phyloP scores from a whole-genome alignment of 1,140 invertebrate genomes.

The Epicauta chinensis region DNA sequence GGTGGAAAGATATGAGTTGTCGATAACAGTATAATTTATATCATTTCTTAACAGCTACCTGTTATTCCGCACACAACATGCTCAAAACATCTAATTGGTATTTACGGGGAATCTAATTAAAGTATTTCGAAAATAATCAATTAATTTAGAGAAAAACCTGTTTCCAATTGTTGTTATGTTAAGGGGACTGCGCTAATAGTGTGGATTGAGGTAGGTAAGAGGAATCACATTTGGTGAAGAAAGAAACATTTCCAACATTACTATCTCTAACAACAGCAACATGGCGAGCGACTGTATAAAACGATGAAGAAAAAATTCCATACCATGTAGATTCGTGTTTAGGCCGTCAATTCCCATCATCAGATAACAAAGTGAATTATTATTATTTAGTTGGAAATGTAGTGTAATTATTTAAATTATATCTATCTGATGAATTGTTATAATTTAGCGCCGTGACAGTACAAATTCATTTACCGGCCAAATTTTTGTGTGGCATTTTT shows the following conservation, averaged over 20 bases:
- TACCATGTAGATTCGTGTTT: too few relatives aligned
- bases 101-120: constrained; percentile 14
- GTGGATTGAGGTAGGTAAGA: constrained; percentile 8
- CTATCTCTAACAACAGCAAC: too few relatives aligned
- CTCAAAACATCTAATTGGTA: constrained; percentile 14
- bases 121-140: constrained; percentile 15
- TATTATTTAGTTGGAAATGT: constrained; percentile 11
- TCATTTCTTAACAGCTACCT: constrained; percentile 13
- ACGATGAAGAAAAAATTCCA: too few relatives aligned
- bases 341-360: constrained; percentile 5
- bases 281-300: too few relatives aligned
- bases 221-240: background rate
- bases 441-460: constrained; percentile 13
- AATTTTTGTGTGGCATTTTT: too few relatives aligned
- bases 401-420: constrained; percentile 15
- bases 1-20: constrained; percentile 13
- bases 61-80: constrained; percentile 5
- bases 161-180: constrained; percentile 13
- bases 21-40: constrained; percentile 17
- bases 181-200: background rate
- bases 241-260: too few relatives aligned
- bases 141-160: constrained; percentile 9
- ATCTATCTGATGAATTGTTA: constrained; percentile 10
- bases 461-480: constrained; percentile 2
- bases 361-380: constrained; percentile 12